phyloP scores from a whole-genome alignment of 1,140 invertebrate genomes.

The Drosophila bipectinata region DNA sequence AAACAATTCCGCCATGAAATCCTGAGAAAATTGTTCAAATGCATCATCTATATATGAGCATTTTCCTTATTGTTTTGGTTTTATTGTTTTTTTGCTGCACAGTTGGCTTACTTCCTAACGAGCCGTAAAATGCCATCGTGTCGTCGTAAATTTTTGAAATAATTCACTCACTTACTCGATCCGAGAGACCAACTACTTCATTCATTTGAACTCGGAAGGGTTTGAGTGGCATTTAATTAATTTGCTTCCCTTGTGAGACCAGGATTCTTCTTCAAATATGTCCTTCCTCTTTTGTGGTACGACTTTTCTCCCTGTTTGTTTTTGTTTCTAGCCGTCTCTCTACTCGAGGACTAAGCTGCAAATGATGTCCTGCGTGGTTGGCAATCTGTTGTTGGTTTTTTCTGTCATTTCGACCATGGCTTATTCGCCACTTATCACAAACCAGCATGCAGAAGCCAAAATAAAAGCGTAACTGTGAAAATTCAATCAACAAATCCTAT shows the following conservation, averaged over 20 bases:
- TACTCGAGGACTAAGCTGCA: constrained; percentile 28
- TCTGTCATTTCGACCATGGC: background rate
- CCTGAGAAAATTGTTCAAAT: constrained; percentile 55
- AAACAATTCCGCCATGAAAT: constrained; percentile 51
- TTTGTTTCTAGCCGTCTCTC: background rate
- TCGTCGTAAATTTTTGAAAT: constrained; percentile 55
- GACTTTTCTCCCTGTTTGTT: constrained; percentile 6
- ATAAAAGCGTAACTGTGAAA: constrained; percentile 5
- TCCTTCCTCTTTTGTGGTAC: constrained; percentile 15
- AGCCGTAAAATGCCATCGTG: constrained; percentile 46
- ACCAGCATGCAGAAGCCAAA: background rate
- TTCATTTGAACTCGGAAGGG: constrained; percentile 16
- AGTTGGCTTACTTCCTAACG: constrained; percentile 34
- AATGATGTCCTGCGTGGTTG: constrained; percentile 30
- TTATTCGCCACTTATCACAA: background rate
- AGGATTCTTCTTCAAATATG: constrained; percentile 15
- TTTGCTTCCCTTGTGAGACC: constrained; percentile 43
- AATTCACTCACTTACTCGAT: constrained; percentile 9
- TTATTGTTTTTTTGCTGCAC: constrained; percentile 22
- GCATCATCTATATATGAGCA: constrained; percentile 39
- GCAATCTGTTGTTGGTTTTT: constrained; percentile 16
- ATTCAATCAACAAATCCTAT: constrained; percentile 42
- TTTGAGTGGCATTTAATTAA: constrained; percentile 79
- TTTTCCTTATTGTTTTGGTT: constrained; percentile 43
- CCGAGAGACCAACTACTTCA: background rate